Evolutionary conservation across 2,888 invertebrate species (phyloP), one percentile per base, ranked within the genome.

Genomic region (Chaetogeoica ovagalla): DNA sequence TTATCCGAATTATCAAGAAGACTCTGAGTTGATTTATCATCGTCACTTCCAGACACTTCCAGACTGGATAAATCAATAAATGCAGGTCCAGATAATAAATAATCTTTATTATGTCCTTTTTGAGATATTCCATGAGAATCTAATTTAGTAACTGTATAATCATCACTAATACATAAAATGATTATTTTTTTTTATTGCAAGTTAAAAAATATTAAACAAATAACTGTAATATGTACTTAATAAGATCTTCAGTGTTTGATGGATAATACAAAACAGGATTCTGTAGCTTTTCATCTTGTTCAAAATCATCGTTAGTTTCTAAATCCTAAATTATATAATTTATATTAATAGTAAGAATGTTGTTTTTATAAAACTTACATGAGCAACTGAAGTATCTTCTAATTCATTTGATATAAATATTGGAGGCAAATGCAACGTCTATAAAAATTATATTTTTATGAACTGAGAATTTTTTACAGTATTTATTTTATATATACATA

Each of bases 251-350:
- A 79, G 90, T 90, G 60, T 90, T 89, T n/a, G 90, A 89, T 15
- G 92, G 93, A 85, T 93, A 93, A 86, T 93, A 94, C 83, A 92
- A 91, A 30, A 91, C 88, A 37, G 89, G 86, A 84, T 90, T 89
- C 82, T 92, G 83, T 15, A 83, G 82, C n/a, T 83, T 90, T 85
- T 93, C 93, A 0, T 92, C 89, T 0, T 93, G 92, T 85, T 95
- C 94, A 0, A 93, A 94, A 84, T 95, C 94, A 85, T 95, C 94
- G 82, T 95, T 94, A 13, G 93, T 83, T 88, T 48, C 87, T 82
- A 88, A 86, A 84, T 89, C 89, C 87, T 88, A 75, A 57, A 70
- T 62, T 43, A 52, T 9, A 7, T 11, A 43, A 63, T 55, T 17
- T 21, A n/a, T n/a, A n/a, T n/a, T n/a, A n/a, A n/a, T n/a, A n/a